Evolutionary conservation across 2,888 invertebrate species (phyloP), one percentile per base, ranked within the genome.

Genomic region (Agrotis ipsilon): DNA sequence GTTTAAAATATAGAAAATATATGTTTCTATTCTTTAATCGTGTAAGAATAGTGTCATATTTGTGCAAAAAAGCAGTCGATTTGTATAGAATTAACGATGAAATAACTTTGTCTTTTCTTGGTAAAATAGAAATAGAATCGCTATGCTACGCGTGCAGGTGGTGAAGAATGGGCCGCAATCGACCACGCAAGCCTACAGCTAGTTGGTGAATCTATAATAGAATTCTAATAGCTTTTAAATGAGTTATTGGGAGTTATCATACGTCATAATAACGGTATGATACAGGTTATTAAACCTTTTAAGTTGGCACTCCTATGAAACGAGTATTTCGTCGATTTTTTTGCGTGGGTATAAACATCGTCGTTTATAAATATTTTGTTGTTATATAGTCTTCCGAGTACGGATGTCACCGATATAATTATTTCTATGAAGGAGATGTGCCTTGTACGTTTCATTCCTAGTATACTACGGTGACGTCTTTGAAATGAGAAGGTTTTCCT

Each of bases 241-340:
- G n/a, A n/a, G n/a, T n/a, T n/a, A n/a, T n/a, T n/a, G n/a, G n/a
- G 24, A 14, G 24, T 3, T 14, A 52, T 16, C 16, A 7, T 16
- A 24, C 1, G 16, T 24, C 16, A 52, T 52, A 24, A 3, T 24
- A 16, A 16, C 16, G 52, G 52, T 52, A 5, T 16, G 3, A 24
- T 52, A 52, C 24, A 16, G 54, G n/a, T 24, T 16, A 46, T n/a
- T 54, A 16, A 54, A 45, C 68, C 68, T 21, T 67, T 21, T 4
- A 52, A 52, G n/a, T n/a, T 27, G 43, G 27, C 27, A 11, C 14
- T 18, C 18, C 9, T 18, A 48, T 7, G 11, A 39, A 11, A 39
- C 39, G 39, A 39, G 39, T 39, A 39, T 39, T 14, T 52, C 13
- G 24, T 9, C 2, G n/a, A 66, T 24, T 18, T 6, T 45, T 13